Evolutionary conservation across 2,888 invertebrate species (phyloP), one percentile per base, ranked within the genome.

Genomic region (Acanthococcus lagerstroemiae): DNA sequence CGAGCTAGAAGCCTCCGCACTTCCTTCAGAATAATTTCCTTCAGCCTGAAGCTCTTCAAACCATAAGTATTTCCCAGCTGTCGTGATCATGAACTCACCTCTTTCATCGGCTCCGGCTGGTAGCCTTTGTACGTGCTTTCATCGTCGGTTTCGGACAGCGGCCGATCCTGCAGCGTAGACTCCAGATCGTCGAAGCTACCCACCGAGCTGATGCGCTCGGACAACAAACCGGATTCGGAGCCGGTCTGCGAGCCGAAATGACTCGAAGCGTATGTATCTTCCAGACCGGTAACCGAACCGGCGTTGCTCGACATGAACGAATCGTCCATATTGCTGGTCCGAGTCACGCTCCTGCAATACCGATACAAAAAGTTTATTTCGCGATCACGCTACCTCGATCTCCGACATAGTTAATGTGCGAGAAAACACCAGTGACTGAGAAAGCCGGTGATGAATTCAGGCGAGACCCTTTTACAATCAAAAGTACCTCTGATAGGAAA

Each of bases 231-330:
- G 24, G 72, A 72, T 65, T 73, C 73, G 0, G 72, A 72, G 15
- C 72, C 74, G 25, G 72, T 71, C 24, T 72, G 72, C 21, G 73
- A 73, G 58, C 72, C 72, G 45, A 69, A 67, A 44, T 70, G 70
- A 48, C 70, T 70, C 22, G 69, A 68, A 1, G 55, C 69, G 21
- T 67, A 68, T 9, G 69, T 68, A 65, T 70, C 70, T 67, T 69
- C 69, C 45, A 70, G 56, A 27, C 70, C 75, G 58, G 76, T 74
- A 70, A 75, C 75, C 45, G 69, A 66, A 21, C 70, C 75, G 57
- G 77, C 74, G 70, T 75, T 76, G 70, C 76, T 77, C 65, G 77
- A 77, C 63, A 75, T 76, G 21, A 63, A 56, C 25, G 67, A 67
- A 52, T 65, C 67, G 9, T 66, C 68, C 58, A 67, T 30, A 24